Base-by-base conservation (phyloP, 2,888 invertebrate species). In the Drosophila hamatofila region DNA sequence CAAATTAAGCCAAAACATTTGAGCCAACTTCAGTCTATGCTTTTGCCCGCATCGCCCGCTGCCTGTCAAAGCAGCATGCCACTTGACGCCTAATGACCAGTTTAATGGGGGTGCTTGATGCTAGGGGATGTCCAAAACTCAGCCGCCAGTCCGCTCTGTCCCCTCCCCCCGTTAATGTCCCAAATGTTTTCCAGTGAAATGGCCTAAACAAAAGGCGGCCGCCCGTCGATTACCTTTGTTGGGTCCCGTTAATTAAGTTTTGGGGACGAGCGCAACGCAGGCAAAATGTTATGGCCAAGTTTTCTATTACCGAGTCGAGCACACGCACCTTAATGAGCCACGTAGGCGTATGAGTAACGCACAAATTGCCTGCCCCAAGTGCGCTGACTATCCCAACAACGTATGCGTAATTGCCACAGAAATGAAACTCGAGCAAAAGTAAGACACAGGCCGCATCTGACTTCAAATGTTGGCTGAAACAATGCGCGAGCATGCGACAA, bases 31-130 rank as follows among this genome's bases (percentile, higher is more conserved):
- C 75, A 78, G 73, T 78, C 73, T 73, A 59, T 73, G 80, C 66
- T 56, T 63, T 52, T 16, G 48, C 25, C 64, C 39, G 51, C 70
- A 41, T 44, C 67, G 67, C 49, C 63, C 61, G 57, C 46, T 39
- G 68, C 80, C 37, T 74, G 75, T 75, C 66, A 72, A 73, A 61
- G 66, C 75, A 83, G 75, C 72, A 76, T 80, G 82, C 83, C 83
- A 86, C 85, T 86, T 86, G 85, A 83, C 83, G 87, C 85, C 80
- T 87, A 87, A 87, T 86, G 86, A 83, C 85, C 86, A 86, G 77
- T 83, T 86, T 86, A 83, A 83, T 83, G 72, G 78, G 70, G 68
- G 37, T 42, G 41, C 57, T 37, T 58, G 35, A 46, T 25, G 35
- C 37, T 16, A 41, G 49, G 62, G 62, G 62, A 46, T 46, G 42